These are phyloP conservation scores for Catocala fraxini DNA, from an alignment of 2,888 invertebrate genomes.

Conservation along the genomic window DNA sequence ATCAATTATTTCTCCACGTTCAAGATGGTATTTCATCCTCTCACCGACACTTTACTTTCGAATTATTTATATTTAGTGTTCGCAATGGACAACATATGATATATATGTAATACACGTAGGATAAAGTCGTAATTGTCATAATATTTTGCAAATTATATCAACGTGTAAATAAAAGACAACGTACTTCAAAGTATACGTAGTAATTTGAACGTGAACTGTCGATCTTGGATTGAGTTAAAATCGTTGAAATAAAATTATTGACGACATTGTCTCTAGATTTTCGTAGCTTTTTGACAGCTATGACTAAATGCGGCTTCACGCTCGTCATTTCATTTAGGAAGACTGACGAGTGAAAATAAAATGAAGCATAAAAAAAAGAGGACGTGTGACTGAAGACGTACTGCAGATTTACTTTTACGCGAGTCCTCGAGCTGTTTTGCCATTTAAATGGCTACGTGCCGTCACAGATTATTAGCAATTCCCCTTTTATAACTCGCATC, in stretches of 20 bases:
- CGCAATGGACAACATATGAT: too few species aligned
- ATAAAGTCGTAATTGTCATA: too few species aligned
- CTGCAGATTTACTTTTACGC: constrained; percentile 61
- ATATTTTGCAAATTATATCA: too few species aligned
- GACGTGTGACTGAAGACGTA: constrained; percentile 62
- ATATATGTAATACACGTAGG: too few species aligned
- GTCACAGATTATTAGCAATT: constrained; percentile 42
- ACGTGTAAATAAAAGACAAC: too few species aligned
- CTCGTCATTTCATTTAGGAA: constrained; percentile 51
- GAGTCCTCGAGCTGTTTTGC: constrained; percentile 34
- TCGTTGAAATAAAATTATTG: constrained; percentile 14
- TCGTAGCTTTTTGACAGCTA: constrained; percentile 18
- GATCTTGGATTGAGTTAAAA: background rate
- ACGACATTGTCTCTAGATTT: constrained; percentile 31
- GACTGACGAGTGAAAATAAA: constrained; percentile 58
- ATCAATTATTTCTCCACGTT: constrained; percentile 30
- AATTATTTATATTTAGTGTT: constrained; percentile 18
- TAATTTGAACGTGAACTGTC: too few species aligned
- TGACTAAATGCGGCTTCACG: constrained; percentile 30
- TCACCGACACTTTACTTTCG: constrained; percentile 12
- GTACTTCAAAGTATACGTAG: too few species aligned
- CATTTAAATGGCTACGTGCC: constrained; percentile 50
- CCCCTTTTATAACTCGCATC: constrained; percentile 20
- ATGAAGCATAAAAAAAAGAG: constrained; percentile 62
- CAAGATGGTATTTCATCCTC: constrained; percentile 18